These are phyloP conservation scores for Hippoglossus stenolepis DNA, from an alignment of 2,113 vertebrate genomes.

Conservation along the genomic window DNA sequence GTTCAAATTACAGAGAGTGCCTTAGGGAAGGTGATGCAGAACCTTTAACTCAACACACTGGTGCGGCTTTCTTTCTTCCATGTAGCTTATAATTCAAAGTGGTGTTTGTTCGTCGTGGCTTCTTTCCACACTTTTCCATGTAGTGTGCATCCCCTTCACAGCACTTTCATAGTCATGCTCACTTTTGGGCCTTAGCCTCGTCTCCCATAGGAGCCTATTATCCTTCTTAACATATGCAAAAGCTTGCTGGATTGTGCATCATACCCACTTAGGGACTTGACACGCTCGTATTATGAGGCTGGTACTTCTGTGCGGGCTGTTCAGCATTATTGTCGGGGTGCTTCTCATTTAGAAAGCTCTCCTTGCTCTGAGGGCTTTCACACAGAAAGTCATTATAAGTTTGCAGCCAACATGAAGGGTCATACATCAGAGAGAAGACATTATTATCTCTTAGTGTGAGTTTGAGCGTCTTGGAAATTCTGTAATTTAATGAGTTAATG, in stretches of 20 bases:
- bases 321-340: conserved; percentile 69
- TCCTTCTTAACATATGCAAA: conserved; percentile 83
- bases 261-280: conserved; percentile 82
- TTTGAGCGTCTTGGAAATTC: conserved; percentile 45
- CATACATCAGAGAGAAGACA: conserved; percentile 56
- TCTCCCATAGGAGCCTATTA: conserved; percentile 82
- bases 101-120: conserved; percentile 62
- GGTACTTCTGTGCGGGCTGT: conserved; percentile 67
- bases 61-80: conserved; percentile 47
- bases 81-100: conserved; percentile 70
- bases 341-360: conserved; percentile 78
- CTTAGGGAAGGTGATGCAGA: conserved; percentile 63
- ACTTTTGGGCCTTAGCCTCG: conserved; percentile 73
- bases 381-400: conserved; percentile 78
- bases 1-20: conserved; percentile 70
- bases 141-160: conserved; percentile 61
- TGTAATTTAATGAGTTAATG: conserved; percentile 28
- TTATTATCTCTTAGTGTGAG: conserved; percentile 25
- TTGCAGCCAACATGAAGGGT: conserved; percentile 68
- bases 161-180: conserved; percentile 70
- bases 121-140: conserved; percentile 56
- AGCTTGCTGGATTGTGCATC: conserved; percentile 77
- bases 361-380: conserved; percentile 71
- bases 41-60: conserved; percentile 71
- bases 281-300: conserved; percentile 74